phyloP scores from a whole-genome alignment of 2,113 vertebrate genomes.

The Orientallactaga bullata region DNA sequence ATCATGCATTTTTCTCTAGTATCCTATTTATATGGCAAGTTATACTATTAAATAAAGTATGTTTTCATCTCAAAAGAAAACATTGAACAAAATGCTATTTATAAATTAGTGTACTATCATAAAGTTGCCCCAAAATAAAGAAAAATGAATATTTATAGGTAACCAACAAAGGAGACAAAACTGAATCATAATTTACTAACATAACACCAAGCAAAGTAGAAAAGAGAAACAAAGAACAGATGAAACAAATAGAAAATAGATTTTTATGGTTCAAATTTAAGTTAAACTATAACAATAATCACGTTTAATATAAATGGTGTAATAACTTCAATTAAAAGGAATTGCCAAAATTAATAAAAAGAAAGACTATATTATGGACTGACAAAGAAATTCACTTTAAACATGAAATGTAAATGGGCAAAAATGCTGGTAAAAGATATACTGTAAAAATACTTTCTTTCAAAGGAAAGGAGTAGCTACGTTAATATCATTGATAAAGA shows the following conservation, averaged over 20 bases:
- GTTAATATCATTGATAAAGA: background rate
- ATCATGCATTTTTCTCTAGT: background rate
- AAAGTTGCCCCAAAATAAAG: background rate
- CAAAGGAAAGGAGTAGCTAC: background rate
- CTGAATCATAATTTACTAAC: background rate
- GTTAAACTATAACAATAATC: background rate
- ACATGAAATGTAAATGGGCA: background rate
- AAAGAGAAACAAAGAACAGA: background rate
- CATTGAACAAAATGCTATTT: background rate
- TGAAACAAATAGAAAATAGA: background rate
- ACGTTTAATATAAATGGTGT: background rate
- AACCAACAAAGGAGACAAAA: background rate
- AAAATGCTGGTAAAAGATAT: background rate
- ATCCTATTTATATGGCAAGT: background rate
- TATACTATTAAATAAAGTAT: background rate
- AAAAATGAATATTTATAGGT: background rate
- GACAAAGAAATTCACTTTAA: background rate
- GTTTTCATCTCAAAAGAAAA: background rate
- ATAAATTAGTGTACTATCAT: background rate
- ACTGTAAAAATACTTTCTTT: background rate
- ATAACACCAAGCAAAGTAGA: background rate
- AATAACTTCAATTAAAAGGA: background rate
- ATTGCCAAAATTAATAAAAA: background rate
- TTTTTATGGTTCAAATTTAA: background rate
- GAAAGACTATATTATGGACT: background rate